Evolutionary conservation across 2,888 invertebrate species (phyloP), one percentile per base, ranked within the genome.

Genomic region (Pollenia griseotomentosa): DNA sequence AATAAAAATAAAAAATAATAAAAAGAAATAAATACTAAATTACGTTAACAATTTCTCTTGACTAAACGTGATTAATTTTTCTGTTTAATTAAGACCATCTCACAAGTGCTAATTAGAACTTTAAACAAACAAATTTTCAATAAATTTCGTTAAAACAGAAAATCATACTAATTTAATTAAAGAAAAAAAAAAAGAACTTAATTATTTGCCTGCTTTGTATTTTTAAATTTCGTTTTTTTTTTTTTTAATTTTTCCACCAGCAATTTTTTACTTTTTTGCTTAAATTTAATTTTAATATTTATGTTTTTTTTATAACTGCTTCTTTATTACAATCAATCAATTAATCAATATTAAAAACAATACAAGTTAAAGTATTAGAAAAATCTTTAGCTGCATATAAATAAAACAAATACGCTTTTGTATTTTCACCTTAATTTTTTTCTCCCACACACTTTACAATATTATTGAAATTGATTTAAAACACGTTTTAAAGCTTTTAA

Each of bases 51-150:
- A 73, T 75, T 83, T 65, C 7, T 33, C 8, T 61, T 12, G 33
- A 55, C 40, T 12, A 68, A 74, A 84, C 74, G 59, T 68, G 46
- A 46, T 61, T 46, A 74, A 79, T 55, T 85, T 80, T 70, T 46
- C 40, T 19, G 53, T 42, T 78, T 81, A 84, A 88, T 90, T 92
- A 92, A 91, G 93, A 93, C 93, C 93, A 93, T 93, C 93, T 93
- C 93, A 93, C 93, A 93, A 93, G 93, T 93, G 93, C 93, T 93
- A 92, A 91, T 92, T 92, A 91, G 91, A 92, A 92, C 78, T 88
- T 80, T 51, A 79, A 80, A 75, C 2, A 55, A 75, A 75, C 2
- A 40, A 66, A 63, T 68, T 19, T 16, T 57, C 51, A 88, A 68
- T 74, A 81, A 85, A 88, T 75, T 85, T 46, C 73, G 70, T 42